Evolutionary conservation across 2,797 vertebrate species (phyloP).

Genomic region (Anableps anableps): DNA sequence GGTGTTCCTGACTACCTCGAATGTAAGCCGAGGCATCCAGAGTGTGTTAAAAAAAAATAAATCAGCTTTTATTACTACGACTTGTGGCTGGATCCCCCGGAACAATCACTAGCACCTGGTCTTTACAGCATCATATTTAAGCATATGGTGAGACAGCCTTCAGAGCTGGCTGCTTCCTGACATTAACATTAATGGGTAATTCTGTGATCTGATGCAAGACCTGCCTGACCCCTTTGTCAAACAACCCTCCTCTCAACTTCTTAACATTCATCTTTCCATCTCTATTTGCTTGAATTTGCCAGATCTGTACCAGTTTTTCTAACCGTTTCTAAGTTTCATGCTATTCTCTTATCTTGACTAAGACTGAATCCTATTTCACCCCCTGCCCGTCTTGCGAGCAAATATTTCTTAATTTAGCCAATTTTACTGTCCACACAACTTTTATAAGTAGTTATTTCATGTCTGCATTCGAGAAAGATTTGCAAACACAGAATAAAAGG

Average conservation of each 20-base stretch:
- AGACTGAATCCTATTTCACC: background rate
- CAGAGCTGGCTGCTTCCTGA: conserved; percentile 55
- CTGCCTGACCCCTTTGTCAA: conserved; percentile 43
- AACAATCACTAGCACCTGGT: background rate
- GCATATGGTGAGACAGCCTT: conserved; percentile 1
- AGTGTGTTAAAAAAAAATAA: background rate
- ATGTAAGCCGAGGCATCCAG: background rate
- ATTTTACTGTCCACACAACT: background rate
- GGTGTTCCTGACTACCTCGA: background rate
- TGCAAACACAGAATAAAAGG: background rate
- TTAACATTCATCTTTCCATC: conserved; percentile 25
- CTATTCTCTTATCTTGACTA: background rate
- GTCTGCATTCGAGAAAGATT: conserved; percentile 21
- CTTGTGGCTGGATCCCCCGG: background rate
- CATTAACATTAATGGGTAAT: conserved; percentile 69
- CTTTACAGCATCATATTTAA: background rate
- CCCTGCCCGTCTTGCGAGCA: background rate
- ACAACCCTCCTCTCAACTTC: conserved; percentile 32
- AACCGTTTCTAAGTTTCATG: conserved; percentile 23
- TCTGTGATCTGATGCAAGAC: conserved; percentile 63
- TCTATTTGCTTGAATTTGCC: conserved; percentile 24
- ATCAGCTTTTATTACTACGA: background rate
- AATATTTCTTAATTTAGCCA: background rate
- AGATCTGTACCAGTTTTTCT: conserved; percentile 16
- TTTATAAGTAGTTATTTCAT: conserved; percentile 7